A percentile compares a stretch with the other conserved stretches of the same genome.
Evolutionary conservation across 2,113 vertebrate species (phyloP).

Genomic region (Oxyura jamaicensis): DNA sequence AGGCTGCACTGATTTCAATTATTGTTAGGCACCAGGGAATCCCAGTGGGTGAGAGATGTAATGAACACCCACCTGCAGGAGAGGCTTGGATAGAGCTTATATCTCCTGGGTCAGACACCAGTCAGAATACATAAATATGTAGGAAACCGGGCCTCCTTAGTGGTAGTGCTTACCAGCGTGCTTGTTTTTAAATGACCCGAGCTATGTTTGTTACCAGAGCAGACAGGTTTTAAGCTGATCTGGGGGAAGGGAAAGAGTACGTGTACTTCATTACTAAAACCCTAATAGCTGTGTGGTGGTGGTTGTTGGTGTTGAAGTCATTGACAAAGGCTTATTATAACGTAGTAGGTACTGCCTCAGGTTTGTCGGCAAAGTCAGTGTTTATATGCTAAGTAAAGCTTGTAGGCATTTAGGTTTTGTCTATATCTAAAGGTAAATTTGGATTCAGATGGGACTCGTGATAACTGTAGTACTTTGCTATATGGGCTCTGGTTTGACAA

Average conservation of each 20-base stretch:
- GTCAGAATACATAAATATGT: neutral
- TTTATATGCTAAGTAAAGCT: neutral
- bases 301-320: neutral
- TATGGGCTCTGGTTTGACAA: neutral
- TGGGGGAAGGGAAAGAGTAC: neutral
- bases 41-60: neutral
- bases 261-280: neutral
- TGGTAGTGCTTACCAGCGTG: neutral
- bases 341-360: neutral
- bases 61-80: neutral
- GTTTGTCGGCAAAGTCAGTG: neutral
- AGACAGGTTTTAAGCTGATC: neutral
- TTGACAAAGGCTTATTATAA: neutral
- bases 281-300: neutral
- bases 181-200: neutral
- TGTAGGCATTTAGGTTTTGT: neutral
- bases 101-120: neutral
- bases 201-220: neutral
- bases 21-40: neutral
- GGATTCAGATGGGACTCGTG: neutral
- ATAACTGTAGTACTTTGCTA: neutral
- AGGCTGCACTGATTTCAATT: neutral
- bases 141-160: neutral
- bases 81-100: neutral
- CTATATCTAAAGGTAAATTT: neutral